A percentile compares a stretch with the other conserved stretches of the same genome.
Evolutionary conservation across 2,113 vertebrate genomes (phyloP).

Genomic region (Dromiciops gliroides): DNA sequence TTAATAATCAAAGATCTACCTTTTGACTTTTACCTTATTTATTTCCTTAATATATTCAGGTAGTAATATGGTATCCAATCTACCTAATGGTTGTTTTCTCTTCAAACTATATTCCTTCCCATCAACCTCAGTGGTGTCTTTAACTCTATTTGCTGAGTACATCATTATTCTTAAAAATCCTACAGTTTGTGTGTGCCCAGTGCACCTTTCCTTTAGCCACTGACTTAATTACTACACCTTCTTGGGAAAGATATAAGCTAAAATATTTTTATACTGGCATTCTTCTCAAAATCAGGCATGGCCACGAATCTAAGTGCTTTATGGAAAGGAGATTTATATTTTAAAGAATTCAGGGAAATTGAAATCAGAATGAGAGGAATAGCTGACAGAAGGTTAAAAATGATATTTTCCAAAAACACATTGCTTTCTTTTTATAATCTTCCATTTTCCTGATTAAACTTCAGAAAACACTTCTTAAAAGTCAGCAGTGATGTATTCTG

Average conservation of each 20-base stretch:
- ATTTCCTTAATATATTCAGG: not conserved
- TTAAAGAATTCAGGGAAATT: slow-evolving; percentile 22
- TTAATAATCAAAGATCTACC: not conserved
- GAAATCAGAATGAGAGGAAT: not conserved
- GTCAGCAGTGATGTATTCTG: slow-evolving; percentile 28
- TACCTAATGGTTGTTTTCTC: not conserved
- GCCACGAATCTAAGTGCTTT: not conserved
- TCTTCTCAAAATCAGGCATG: not conserved
- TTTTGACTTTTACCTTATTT: not conserved
- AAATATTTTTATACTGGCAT: not conserved
- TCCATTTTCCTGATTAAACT: slow-evolving; percentile 39
- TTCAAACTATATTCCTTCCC: not conserved
- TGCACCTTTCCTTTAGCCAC: not conserved
- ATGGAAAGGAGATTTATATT: not conserved
- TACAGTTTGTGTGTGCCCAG: not conserved
- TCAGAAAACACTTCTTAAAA: slow-evolving; percentile 39
- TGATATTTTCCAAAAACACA: slow-evolving; percentile 26
- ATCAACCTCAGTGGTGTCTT: not conserved
- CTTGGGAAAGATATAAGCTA: not conserved
- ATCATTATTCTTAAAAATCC: not conserved
- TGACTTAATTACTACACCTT: not conserved
- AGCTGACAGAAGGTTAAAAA: not conserved
- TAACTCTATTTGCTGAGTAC: not conserved
- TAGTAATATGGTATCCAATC: not conserved
- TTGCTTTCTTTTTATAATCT: not conserved